Base-by-base conservation (phyloP, 2,888 invertebrate species). In the Lochmaea capreae region DNA sequence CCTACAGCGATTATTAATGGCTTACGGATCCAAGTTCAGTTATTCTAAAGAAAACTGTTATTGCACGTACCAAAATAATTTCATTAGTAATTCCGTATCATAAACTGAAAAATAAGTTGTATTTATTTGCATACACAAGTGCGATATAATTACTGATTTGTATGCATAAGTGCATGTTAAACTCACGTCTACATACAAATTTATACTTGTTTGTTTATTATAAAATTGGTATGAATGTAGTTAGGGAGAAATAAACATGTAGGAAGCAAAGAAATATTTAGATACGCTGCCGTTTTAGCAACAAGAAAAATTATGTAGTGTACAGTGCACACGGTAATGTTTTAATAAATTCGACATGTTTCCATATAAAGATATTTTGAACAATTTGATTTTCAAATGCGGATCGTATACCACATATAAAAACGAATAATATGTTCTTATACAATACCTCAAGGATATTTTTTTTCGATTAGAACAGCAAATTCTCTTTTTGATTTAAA, bases 21-120 rank as follows among this genome's bases (percentile, higher is more conserved):
- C 58, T 58, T n/a, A 14, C 14, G 12, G 12, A 46, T 46, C 14
- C 46, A 12, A 12, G 52, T n/a, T 18, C 18, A 54, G 54, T 54
- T 54, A 54, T 54, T 54, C 10, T 16, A 6, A 54, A 18, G 18
- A 10, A 18, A 54, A 18, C 18, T 10, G 54, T 18, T 11, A 54
- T 18, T 18, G 12, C 59, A 59, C 59, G 33, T 59, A 59, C 33
- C 22, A 59, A 59, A 59, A 26, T 59, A 33, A 59, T 59, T 59
- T 59, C 12, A 59, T 59, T 26, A 33, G 26, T 58, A 58, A 58
- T 58, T 58, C 58, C 11, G 58, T 33, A 33, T 59, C 26, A 58
- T 22, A 58, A 58, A 26, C 11, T 1, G 6, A 57, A 11, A 46
- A 46, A 46, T 12, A 18, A 18, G 18, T 16, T 54, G 8, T 54